Percentiles rank a stretch among this genome's conserved stretches.
Conservation (phyloP, 1,140 invertebrate species). For the Orchesella cincta region DNA sequence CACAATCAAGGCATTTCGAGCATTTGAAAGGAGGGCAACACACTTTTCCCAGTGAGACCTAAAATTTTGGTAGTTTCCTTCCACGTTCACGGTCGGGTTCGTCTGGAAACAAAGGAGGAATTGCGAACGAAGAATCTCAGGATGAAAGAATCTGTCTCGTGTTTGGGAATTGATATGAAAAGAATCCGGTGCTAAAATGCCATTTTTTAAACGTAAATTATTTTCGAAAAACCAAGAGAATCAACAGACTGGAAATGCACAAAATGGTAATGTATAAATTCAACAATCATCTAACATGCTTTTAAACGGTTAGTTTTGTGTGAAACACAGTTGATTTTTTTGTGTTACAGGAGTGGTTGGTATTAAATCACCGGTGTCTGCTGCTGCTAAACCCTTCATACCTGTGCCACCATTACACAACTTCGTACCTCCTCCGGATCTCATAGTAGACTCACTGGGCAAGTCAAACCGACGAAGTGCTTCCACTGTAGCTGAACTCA, state of each 20-base stretch:
- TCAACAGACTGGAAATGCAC: neutral
- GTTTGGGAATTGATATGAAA: neutral
- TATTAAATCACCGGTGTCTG: slow-evolving; percentile 3
- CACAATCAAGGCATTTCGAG: no score
- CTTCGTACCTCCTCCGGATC: slow-evolving; percentile 39
- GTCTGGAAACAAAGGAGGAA: no score
- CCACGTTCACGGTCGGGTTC: no score
- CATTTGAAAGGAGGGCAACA: no score
- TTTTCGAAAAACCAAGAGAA: neutral
- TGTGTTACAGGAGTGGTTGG: neutral
- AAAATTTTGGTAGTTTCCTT: no score
- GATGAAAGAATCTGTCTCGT: neutral
- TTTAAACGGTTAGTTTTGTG: no score
- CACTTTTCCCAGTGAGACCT: no score
- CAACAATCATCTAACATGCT: no score
- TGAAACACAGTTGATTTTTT: neutral
- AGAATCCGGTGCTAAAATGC: slow-evolving; percentile 10
- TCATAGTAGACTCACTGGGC: slow-evolving; percentile 22
- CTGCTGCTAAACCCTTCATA: no score
- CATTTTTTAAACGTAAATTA: slow-evolving; percentile 11
- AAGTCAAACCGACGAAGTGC: slow-evolving; percentile 30
- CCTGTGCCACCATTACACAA: slow-evolving; percentile 35
- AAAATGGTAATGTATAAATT: neutral
- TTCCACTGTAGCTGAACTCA: slow-evolving; percentile 37
- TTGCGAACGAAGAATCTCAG: neutral